Conservation (phyloP, 2,113 vertebrate genomes). For the Ahaetulla prasina region DNA sequence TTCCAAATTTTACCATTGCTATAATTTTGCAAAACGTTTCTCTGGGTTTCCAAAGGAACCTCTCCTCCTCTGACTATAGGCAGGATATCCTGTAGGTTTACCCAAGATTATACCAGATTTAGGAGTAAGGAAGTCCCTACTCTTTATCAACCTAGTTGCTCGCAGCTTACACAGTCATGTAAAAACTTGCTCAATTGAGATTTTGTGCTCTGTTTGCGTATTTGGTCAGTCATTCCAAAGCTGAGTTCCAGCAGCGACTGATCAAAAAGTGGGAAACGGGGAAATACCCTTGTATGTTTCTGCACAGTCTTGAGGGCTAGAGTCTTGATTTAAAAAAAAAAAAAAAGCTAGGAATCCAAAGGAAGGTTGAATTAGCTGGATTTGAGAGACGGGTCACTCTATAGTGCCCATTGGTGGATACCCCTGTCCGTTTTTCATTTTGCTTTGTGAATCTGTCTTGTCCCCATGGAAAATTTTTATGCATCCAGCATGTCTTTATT, state of each 20-base stretch:
- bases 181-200: neutral
- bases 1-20: neutral
- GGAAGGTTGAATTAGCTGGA: neutral
- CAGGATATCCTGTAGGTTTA: neutral
- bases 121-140: neutral
- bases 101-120: neutral
- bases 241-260: neutral
- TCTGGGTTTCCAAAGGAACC: neutral
- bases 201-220: neutral
- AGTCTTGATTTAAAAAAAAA: neutral
- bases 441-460: neutral
- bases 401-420: neutral
- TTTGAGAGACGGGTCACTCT: neutral
- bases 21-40: neutral
- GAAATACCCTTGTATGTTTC: neutral
- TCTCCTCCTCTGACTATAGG: neutral
- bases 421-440: neutral
- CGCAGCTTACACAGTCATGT: neutral
- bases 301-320: conserved; percentile 1
- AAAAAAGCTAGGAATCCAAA: neutral
- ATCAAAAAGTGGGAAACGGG: neutral
- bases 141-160: neutral
- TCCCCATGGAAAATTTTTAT: neutral
- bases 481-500: neutral
- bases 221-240: neutral